These are phyloP conservation scores for Opisthocomus hoazin DNA, from an alignment of 2,113 vertebrate species.

Conservation along the genomic window DNA sequence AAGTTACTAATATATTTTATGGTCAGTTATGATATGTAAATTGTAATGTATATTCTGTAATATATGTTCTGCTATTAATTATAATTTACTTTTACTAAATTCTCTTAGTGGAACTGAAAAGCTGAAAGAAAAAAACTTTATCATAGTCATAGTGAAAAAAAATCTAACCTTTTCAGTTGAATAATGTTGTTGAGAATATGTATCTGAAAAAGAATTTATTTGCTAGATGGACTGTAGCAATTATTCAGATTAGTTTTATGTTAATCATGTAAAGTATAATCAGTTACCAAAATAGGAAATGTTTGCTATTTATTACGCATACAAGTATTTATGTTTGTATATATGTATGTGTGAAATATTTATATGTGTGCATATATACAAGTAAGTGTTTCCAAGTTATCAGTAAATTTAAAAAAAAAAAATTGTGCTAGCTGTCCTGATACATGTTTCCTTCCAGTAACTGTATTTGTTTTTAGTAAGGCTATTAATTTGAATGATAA, in stretches of 20 bases:
- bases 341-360: neutral
- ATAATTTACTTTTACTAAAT: neutral
- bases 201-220: neutral
- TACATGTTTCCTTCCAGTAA: neutral
- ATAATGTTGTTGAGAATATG: neutral
- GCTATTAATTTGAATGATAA: constrained; percentile 33
- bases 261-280: neutral
- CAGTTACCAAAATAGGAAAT: neutral
- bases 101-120: neutral
- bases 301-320: neutral
- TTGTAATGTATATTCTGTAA: neutral
- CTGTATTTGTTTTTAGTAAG: neutral
- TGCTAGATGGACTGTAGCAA: neutral
- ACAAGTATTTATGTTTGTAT: neutral
- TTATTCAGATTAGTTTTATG: neutral
- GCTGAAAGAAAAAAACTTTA: neutral
- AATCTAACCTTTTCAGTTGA: neutral
- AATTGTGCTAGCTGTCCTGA: neutral
- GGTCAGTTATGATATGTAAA: neutral
- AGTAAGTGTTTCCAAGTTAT: neutral
- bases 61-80: neutral
- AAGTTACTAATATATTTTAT: neutral
- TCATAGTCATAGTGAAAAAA: neutral
- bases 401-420: neutral
- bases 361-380: accelerated